Evolutionary conservation across 2,113 vertebrate genomes (phyloP).

Genomic region (Clarias magur): DNA sequence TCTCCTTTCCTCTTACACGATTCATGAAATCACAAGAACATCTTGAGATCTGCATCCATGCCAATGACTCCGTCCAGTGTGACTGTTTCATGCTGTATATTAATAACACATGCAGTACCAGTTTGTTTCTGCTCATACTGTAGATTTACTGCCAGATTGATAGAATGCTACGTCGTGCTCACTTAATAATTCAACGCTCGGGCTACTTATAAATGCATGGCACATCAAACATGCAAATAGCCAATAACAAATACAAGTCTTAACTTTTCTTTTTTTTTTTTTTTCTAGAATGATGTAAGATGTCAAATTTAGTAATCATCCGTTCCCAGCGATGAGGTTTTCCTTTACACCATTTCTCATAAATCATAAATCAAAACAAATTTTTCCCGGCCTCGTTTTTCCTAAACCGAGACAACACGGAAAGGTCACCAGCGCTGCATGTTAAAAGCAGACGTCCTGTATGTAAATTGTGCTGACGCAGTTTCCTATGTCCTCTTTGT

Average conservation of each 20-base stretch:
- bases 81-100: conserved; percentile 9
- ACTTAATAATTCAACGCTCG: not conserved
- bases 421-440: conserved; percentile 6
- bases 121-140: not conserved
- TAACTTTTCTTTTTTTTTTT: not conserved
- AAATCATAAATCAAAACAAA: conserved; percentile 5
- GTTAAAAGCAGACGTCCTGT: not conserved
- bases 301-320: not conserved
- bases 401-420: too few species aligned
- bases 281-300: not conserved
- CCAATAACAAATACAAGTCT: not conserved
- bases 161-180: not conserved
- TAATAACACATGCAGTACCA: conserved; percentile 36
- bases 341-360: conserved; percentile 5
- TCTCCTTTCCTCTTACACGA: conserved; percentile 40
- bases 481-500: conserved; percentile 19
- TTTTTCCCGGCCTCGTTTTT: not conserved
- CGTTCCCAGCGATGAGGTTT: not conserved
- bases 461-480: not conserved
- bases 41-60: conserved; percentile 20
- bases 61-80: conserved; percentile 29
- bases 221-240: not conserved
- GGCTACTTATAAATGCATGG: conserved; percentile 27
- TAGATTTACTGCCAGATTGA: conserved; percentile 24
- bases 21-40: conserved; percentile 27